phyloP scores from a whole-genome alignment of 2,113 vertebrate genomes.

The Entomyzon cyanotis region DNA sequence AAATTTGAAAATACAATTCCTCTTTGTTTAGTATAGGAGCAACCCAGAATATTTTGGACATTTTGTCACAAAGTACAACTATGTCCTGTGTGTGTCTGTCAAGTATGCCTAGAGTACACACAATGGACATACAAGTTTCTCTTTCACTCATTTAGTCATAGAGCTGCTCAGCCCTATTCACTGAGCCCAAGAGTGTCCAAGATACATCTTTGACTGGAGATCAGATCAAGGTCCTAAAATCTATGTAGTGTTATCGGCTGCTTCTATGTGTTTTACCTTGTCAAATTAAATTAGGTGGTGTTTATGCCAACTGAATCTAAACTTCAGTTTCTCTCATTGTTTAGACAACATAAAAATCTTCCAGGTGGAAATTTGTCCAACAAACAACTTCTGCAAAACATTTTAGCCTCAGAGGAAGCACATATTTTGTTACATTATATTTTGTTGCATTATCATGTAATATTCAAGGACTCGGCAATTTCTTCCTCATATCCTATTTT shows the following conservation, averaged over 20 bases:
- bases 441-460: not conserved
- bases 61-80: not conserved
- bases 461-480: not conserved
- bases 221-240: not conserved
- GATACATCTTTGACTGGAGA: not conserved
- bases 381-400: not conserved
- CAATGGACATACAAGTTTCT: fast-evolving
- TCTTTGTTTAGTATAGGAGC: not conserved
- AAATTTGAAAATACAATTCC: not conserved
- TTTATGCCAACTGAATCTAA: not conserved
- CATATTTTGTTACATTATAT: not conserved
- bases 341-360: not conserved
- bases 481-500: not conserved
- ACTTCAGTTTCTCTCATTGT: not conserved
- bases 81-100: too few species aligned
- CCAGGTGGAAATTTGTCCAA: not conserved
- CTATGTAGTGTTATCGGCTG: not conserved
- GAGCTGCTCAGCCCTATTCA: not conserved
- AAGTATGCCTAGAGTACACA: not conserved
- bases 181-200: not conserved
- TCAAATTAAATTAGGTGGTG: not conserved
- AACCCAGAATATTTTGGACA: not conserved
- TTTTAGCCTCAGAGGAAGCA: not conserved
- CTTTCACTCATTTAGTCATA: not conserved
- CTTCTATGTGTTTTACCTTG: not conserved